A percentile compares a stretch with the other conserved stretches of the same genome.
phyloP scores from a whole-genome alignment of 2,797 vertebrate genomes.

The Sciurus vulgaris region DNA sequence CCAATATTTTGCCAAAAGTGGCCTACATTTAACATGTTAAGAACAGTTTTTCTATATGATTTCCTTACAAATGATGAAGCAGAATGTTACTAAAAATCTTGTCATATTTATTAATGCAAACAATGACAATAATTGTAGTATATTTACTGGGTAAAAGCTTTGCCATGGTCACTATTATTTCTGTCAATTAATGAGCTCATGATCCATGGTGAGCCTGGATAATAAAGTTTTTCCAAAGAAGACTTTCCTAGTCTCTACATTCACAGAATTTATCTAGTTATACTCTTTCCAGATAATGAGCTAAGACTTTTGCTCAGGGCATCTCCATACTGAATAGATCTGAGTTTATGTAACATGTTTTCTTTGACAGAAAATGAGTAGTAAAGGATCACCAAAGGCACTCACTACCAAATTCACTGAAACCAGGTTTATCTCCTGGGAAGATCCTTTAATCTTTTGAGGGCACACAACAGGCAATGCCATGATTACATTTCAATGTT shows the following conservation, averaged over 20 bases:
- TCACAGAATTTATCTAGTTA: slow-evolving; percentile 32
- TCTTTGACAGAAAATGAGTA: not conserved
- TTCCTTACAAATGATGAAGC: not conserved
- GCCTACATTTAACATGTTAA: not conserved
- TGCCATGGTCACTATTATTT: not conserved
- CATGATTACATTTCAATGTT: not conserved
- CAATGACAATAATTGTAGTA: not conserved
- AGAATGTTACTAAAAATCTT: slow-evolving; percentile 27
- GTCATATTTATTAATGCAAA: not conserved
- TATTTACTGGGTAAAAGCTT: slow-evolving; percentile 22
- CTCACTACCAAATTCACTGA: not conserved
- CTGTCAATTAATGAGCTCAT: not conserved
- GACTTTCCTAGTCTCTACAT: slow-evolving; percentile 50
- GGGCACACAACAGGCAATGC: not conserved
- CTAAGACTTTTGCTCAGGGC: slow-evolving; percentile 45
- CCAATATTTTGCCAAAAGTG: not conserved
- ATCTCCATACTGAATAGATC: not conserved
- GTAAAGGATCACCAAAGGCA: slow-evolving; percentile 21
- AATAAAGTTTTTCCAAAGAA: slow-evolving; percentile 52
- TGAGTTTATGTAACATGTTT: not conserved
- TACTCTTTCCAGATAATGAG: slow-evolving; percentile 41
- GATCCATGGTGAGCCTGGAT: not conserved
- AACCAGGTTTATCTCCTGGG: not conserved
- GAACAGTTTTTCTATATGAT: not conserved
- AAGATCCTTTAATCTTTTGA: not conserved